phyloP scores from a whole-genome alignment of 2,797 vertebrate species.

The Pseudotriccus pelzelni region DNA sequence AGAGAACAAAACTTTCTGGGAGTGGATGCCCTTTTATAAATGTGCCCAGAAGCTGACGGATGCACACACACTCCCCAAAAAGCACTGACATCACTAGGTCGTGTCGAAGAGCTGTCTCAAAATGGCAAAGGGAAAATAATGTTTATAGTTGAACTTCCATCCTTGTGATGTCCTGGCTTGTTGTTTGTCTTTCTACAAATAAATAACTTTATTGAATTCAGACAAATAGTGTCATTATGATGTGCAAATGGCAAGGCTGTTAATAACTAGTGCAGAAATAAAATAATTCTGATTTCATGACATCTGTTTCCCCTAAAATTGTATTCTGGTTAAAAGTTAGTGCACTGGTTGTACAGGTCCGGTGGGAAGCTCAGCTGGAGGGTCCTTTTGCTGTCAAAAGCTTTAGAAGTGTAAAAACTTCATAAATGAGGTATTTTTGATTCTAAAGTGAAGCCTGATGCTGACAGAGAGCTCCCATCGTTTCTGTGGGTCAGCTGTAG shows the following conservation, averaged over 20 bases:
- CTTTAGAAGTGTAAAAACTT: not conserved
- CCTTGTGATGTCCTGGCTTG: not conserved
- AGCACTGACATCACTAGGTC: not conserved
- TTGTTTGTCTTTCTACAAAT: not conserved
- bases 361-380: not conserved
- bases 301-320: not conserved
- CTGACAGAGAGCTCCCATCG: not conserved
- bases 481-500: not conserved
- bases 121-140: not conserved
- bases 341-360: not conserved
- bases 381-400: not conserved
- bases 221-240: not conserved
- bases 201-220: not conserved
- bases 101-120: not conserved
- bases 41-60: not conserved
- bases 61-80: not conserved
- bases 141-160: not conserved
- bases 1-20: not conserved
- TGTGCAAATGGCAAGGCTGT: not conserved
- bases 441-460: not conserved
- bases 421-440: not conserved
- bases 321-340: not conserved
- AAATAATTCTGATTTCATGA: not conserved
- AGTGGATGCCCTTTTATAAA: not conserved
- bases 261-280: not conserved